These are phyloP conservation scores for Chydorus sphaericus DNA, from an alignment of 2,888 invertebrate genomes.

Conservation along the genomic window DNA sequence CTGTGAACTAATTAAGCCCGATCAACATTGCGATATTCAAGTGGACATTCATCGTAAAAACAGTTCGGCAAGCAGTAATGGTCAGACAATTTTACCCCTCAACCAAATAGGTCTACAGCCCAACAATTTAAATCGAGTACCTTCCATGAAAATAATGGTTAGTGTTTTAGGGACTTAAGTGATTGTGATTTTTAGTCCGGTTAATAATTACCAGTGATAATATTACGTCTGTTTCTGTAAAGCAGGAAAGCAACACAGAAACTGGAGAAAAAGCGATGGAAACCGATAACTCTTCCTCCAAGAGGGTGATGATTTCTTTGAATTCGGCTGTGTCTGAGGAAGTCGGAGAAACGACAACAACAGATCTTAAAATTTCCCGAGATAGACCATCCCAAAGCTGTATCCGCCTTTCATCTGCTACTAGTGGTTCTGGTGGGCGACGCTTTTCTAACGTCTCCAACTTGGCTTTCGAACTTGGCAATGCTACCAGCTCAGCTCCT, in stretches of 20 bases:
- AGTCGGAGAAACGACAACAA: no score
- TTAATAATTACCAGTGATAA: no score
- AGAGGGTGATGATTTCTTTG: conserved; percentile 15
- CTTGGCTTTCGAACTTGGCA: conserved; percentile 19
- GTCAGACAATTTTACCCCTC: conserved; percentile 22
- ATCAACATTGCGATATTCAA: conserved; percentile 52
- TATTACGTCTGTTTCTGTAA: no score
- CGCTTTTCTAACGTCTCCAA: conserved; percentile 22
- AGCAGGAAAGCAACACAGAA: no score
- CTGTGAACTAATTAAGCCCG: no score
- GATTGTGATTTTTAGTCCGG: no score
- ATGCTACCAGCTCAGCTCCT: conserved; percentile 19
- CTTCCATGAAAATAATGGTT: not conserved
- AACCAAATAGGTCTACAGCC: not conserved
- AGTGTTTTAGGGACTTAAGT: not conserved
- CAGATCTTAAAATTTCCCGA: no score
- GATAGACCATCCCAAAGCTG: conserved; percentile 19
- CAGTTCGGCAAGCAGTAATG: conserved; percentile 65
- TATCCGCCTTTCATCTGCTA: conserved; percentile 16
- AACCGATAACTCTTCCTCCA: not conserved
- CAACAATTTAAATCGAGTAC: not conserved
- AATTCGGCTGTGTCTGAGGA: conserved; percentile 19
- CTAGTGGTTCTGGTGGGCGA: conserved; percentile 18
- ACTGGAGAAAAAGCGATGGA: no score
- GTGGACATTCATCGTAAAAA: conserved; percentile 86